phyloP scores from a whole-genome alignment of 2,797 vertebrate species.

The Myotis myotis region DNA sequence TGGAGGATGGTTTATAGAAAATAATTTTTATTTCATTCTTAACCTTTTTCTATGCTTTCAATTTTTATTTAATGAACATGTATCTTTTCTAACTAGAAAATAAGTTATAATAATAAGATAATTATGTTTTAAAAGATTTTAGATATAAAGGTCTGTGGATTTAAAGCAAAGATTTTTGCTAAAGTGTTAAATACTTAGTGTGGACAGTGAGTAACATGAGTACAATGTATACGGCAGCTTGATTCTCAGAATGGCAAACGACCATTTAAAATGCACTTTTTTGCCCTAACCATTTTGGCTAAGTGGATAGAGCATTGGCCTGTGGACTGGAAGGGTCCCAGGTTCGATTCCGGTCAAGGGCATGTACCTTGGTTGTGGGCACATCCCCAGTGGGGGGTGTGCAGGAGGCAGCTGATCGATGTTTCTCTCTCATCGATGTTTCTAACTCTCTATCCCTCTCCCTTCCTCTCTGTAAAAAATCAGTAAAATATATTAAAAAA shows the following conservation, averaged over 20 bases:
- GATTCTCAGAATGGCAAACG: not conserved
- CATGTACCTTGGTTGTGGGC: too few species aligned
- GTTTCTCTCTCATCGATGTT: too few species aligned
- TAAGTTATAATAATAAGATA: not conserved
- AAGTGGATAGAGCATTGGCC: too few species aligned
- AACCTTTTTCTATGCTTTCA: not conserved
- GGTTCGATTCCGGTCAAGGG: too few species aligned
- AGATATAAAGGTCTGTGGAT: not conserved
- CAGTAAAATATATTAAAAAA: too few species aligned
- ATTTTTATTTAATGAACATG: slow-evolving; percentile 33
- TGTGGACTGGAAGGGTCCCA: too few species aligned
- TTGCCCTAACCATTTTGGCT: not conserved
- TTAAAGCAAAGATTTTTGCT: slow-evolving; percentile 20
- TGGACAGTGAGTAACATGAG: not conserved
- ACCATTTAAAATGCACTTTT: not conserved
- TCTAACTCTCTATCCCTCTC: too few species aligned
- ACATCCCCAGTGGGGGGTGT: too few species aligned
- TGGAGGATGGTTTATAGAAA: not conserved
- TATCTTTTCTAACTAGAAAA: slow-evolving; percentile 11
- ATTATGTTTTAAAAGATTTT: not conserved
- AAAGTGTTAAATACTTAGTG: slow-evolving; percentile 25
- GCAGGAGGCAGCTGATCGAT: too few species aligned
- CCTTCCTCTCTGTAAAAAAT: too few species aligned
- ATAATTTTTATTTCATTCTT: slow-evolving; percentile 19
- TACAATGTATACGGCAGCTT: not conserved